A percentile compares a stretch with the other conserved stretches of the same genome.
These are phyloP conservation scores for Rhimphoctona megacephalus DNA, from an alignment of 2,888 invertebrate genomes.

Conservation along the genomic window DNA sequence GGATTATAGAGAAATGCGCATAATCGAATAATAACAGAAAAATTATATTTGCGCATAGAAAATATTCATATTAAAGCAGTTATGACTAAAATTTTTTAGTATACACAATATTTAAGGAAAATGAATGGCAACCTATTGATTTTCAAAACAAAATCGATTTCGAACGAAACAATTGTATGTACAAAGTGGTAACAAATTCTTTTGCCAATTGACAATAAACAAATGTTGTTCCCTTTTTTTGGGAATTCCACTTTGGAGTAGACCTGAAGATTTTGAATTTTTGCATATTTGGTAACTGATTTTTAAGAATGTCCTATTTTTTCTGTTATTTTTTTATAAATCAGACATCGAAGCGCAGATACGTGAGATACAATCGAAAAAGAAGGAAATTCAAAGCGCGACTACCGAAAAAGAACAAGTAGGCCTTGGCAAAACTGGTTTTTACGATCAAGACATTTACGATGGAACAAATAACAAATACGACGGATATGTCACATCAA, in stretches of 20 bases:
- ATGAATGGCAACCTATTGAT: not conserved
- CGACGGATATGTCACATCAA: conserved; percentile 98
- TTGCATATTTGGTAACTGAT: too few species aligned
- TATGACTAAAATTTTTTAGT: not conserved
- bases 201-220: not conserved
- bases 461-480: conserved; percentile 93
- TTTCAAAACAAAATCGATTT: not conserved
- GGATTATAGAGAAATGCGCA: not conserved
- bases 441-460: conserved; percentile 97
- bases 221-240: not conserved
- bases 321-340: conserved; percentile 63
- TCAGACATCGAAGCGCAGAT: conserved; percentile 98
- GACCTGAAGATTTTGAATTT: not conserved
- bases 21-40: not conserved
- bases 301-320: too few species aligned
- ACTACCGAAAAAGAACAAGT: conserved; percentile 90
- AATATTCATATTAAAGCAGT: not conserved
- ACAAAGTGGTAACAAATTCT: not conserved
- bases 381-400: conserved; percentile 90
- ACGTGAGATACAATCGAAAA: conserved; percentile 94
- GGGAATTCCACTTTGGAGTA: not conserved
- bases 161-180: not conserved
- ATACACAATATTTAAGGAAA: not conserved
- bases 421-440: conserved; percentile 93
- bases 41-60: not conserved